These are phyloP conservation scores for Acronicta aceris DNA, from an alignment of 2,888 invertebrate species.

Conservation along the genomic window DNA sequence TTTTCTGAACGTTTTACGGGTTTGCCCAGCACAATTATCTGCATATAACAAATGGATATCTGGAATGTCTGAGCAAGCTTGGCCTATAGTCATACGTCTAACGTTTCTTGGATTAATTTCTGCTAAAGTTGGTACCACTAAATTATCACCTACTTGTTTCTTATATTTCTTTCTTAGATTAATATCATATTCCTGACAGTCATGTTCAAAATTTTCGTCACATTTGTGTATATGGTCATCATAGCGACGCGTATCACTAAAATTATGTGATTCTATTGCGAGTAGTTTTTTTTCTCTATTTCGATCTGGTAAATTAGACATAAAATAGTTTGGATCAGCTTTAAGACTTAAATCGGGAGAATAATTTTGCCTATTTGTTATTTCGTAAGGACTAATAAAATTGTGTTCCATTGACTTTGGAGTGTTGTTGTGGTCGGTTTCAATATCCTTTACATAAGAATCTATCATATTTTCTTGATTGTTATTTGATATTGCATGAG, in stretches of 20 bases:
- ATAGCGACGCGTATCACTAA: constrained; percentile 8
- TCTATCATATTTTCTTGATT: constrained; percentile 3
- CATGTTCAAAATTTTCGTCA: constrained; percentile 37
- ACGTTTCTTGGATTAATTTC: constrained; percentile 73
- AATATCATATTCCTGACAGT: constrained; percentile 64
- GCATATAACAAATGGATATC: not conserved
- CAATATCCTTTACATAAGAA: not conserved
- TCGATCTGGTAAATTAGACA: constrained; percentile 10
- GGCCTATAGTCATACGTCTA: constrained; percentile 74
- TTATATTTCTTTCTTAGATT: constrained; percentile 65
- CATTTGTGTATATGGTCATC: constrained; percentile 41
- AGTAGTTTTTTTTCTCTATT: constrained; percentile 11
- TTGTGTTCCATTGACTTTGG: constrained; percentile 15
- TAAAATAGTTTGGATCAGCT: constrained; percentile 6
- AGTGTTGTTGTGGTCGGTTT: not conserved
- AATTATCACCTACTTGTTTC: constrained; percentile 62
- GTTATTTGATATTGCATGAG: constrained; percentile 10
- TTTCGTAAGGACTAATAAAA: constrained; percentile 4
- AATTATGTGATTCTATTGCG: constrained; percentile 19
- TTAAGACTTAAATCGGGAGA: constrained; percentile 5
- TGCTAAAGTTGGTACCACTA: constrained; percentile 62
- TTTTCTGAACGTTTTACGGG: constrained; percentile 2
- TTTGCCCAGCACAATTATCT: not conserved
- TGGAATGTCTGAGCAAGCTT: constrained; percentile 36
- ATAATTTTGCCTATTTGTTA: constrained; percentile 1